Evolutionary conservation across 2,797 vertebrate species (phyloP), one percentile per base, ranked within the genome.

Genomic region (Ceyx erithaca): DNA sequence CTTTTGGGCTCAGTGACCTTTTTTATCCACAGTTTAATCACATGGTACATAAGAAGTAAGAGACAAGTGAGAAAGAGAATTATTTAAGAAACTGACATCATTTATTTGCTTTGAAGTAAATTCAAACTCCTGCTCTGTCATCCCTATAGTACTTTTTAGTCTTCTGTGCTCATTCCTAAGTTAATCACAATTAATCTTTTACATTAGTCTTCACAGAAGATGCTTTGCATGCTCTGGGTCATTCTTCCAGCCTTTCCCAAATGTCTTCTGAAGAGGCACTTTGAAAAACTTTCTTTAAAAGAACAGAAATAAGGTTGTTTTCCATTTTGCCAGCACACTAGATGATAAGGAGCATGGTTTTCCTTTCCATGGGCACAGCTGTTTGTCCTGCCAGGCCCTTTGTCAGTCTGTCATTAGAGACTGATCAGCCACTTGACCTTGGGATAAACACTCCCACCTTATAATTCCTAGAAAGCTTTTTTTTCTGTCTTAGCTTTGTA

Each of bases 31-130:
- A 62, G 20, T 58, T 54, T 91, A 87, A 82, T 85, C 69, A 73
- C 30, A 81, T 18, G 25, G 19, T 76, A 35, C 21, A 33, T 63
- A 45, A 84, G 51, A 92, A 76, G 21, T 51, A 31, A 35, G 40
- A 77, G 14, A 87, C 33, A 84, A 80, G 45, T 69, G 59, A 94
- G 48, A 84, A 87, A 84, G 72, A 61, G 66, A 95, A 95, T 93
- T 93, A 86, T 86, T 92, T 88, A 79, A 81, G 45, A 81, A 84
- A 72, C 9, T 55, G 25, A 10, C 31, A 40, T 90, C 10, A 62
- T 80, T 81, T 91, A 88, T 67, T 84, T 90, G 11, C 80, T 88
- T 94, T 94, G 86, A 84, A 88, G 76, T 85, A 3, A 92, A 78
- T 78, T 82, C 58, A 70, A 37, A 63, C 40, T 69, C 43, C 26